phyloP scores from a whole-genome alignment of 2,113 vertebrate genomes.

The Aspidoscelis tigris region DNA sequence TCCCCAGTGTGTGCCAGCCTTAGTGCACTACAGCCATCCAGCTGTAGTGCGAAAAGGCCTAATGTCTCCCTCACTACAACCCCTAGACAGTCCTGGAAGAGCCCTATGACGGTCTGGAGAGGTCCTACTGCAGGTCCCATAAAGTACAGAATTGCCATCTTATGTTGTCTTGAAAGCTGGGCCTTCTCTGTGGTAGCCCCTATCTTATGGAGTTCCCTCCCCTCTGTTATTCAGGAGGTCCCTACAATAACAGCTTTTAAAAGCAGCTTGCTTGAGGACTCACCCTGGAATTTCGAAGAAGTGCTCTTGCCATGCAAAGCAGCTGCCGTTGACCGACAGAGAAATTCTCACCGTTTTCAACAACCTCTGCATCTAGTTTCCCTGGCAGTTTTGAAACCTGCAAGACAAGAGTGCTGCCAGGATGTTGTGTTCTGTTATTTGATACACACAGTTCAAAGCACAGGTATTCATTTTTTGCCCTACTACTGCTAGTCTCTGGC shows the following conservation, averaged over 20 bases:
- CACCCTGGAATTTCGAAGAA: constrained; percentile 84
- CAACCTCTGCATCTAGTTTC: constrained; percentile 74
- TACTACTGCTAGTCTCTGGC: not conserved
- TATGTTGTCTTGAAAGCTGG: too few relatives aligned
- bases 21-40: too few relatives aligned
- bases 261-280: constrained; percentile 35
- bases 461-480: not conserved
- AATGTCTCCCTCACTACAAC: too few relatives aligned
- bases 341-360: constrained; percentile 85
- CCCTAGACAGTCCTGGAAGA: too few relatives aligned
- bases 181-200: too few relatives aligned
- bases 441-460: not conserved
- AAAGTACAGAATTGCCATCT: too few relatives aligned
- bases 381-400: constrained; percentile 76
- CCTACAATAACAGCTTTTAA: not conserved
- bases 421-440: not conserved
- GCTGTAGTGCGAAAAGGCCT: too few relatives aligned
- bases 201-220: too few relatives aligned
- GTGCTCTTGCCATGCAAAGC: constrained; percentile 83
- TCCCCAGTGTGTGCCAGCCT: too few relatives aligned
- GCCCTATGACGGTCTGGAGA: too few relatives aligned
- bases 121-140: too few relatives aligned
- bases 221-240: too few relatives aligned
- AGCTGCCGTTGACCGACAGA: constrained; percentile 84
- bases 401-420: not conserved